A percentile compares a stretch with the other conserved stretches of the same genome.
phyloP scores from a whole-genome alignment of 2,888 invertebrate species.

The Panopea generosa region DNA sequence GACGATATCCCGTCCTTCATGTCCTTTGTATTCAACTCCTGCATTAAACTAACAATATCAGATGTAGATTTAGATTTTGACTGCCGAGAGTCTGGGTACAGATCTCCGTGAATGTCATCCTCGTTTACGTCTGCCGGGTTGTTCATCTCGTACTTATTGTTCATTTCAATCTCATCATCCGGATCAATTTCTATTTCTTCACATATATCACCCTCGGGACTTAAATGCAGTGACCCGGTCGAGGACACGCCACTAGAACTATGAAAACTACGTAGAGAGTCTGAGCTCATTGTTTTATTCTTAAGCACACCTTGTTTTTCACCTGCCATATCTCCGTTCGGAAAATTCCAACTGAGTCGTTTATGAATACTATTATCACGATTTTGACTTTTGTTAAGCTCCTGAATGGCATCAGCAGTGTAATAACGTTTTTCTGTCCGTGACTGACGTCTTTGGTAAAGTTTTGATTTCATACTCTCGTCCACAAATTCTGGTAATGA shows the following conservation, averaged over 20 bases:
- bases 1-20: constrained; percentile 81
- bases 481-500: constrained; percentile 70
- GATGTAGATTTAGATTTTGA: constrained; percentile 74
- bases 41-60: constrained; percentile 74
- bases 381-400: constrained; percentile 85
- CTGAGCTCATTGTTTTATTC: constrained; percentile 82
- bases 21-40: constrained; percentile 72
- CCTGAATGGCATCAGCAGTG: constrained; percentile 89
- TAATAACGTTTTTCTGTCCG: constrained; percentile 87
- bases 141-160: constrained; percentile 46
- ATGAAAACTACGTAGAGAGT: constrained; percentile 85
- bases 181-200: constrained; percentile 71
- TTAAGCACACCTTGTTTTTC: constrained; percentile 73
- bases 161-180: constrained; percentile 53
- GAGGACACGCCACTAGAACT: constrained; percentile 86
- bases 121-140: constrained; percentile 46
- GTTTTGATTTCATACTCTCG: constrained; percentile 75
- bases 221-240: constrained; percentile 84
- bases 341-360: constrained; percentile 88
- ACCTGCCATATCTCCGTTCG: constrained; percentile 81
- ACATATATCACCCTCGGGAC: constrained; percentile 79
- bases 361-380: constrained; percentile 87
- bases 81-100: constrained; percentile 19
- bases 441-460: constrained; percentile 80
- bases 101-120: constrained; percentile 44